Base-by-base conservation (phyloP, 2,888 invertebrate species). In the Agonopterix subpropinquella region DNA sequence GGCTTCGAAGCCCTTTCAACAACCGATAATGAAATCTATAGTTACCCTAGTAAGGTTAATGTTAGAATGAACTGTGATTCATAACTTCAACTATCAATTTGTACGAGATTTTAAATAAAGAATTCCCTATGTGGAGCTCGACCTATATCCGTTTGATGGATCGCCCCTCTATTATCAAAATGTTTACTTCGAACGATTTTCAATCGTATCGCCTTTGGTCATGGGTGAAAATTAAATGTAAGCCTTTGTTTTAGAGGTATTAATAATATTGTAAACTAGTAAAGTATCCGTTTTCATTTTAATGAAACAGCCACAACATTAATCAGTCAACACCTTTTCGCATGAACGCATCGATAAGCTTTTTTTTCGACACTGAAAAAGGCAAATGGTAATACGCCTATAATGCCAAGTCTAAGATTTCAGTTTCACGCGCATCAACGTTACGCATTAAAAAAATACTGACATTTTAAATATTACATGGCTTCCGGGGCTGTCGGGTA, bases 81-180 rank as follows among this genome's bases (percentile, higher is more conserved):
- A 11, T 39, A 28, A 28, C 5, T 39, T n/a, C 39, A 11, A 11
- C 39, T 7, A 11, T n/a, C 39, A 39, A n/a, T 39, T 39, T 39
- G 39, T 39, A 10, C 4, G 39, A 39, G 39, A n/a, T 39, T 10
- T 39, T 39, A 39, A 64, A 28, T 28, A 28, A 28, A 28, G 28
- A 28, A 28, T 28, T 28, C 28, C 28, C 28, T 28, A 28, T 28
- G 28, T 28, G 28, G 64, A 70, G 65, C 65, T 64, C 71, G 75
- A 74, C 78, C 80, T 69, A 77, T 68, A 71, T 77, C 65, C 61
- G 53, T 61, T 64, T 76, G 80, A 28, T 77, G 72, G 77, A 79
- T 78, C 69, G 64, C 60, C 64, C 55, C 59, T 64, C 62, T 67
- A 58, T 61, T 59, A 66, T 68, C 53, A 59, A 49, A 53, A 55